phyloP scores from a whole-genome alignment of 1,140 invertebrate species.

The Drosophila lini region DNA sequence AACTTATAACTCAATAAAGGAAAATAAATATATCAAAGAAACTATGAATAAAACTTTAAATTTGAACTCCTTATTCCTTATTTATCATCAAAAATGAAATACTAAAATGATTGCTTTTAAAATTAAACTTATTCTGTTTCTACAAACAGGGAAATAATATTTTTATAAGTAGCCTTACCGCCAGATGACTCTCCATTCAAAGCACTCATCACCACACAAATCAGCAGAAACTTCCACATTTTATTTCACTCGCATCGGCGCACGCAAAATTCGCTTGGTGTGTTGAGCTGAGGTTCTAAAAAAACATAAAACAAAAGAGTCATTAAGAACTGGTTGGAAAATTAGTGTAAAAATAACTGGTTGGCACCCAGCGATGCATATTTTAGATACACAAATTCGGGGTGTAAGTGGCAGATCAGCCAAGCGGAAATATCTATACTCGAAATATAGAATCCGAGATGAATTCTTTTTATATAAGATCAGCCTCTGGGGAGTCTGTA shows the following conservation, averaged over 20 bases:
- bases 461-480: constrained; percentile 28
- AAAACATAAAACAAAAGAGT: constrained; percentile 23
- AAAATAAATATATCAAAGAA: no score
- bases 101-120: background rate
- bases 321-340: constrained; percentile 35
- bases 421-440: constrained; percentile 12
- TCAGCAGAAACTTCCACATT: constrained; percentile 73
- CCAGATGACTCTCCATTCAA: constrained; percentile 53
- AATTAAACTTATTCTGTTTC: background rate
- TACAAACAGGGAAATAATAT: background rate
- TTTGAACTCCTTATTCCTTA: no score
- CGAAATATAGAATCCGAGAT: background rate
- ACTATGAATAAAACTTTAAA: no score
- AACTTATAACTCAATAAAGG: no score
- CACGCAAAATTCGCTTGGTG: constrained; percentile 23
- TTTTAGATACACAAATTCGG: constrained; percentile 2
- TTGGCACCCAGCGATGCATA: constrained; percentile 24
- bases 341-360: constrained; percentile 44
- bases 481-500: background rate
- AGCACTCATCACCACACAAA: constrained; percentile 73
- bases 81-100: no score
- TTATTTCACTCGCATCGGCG: constrained; percentile 52
- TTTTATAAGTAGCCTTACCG: constrained; percentile 36
- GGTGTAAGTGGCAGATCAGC: background rate
- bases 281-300: constrained; percentile 15